phyloP scores from a whole-genome alignment of 2,888 invertebrate genomes.

The Morpho helenor region DNA sequence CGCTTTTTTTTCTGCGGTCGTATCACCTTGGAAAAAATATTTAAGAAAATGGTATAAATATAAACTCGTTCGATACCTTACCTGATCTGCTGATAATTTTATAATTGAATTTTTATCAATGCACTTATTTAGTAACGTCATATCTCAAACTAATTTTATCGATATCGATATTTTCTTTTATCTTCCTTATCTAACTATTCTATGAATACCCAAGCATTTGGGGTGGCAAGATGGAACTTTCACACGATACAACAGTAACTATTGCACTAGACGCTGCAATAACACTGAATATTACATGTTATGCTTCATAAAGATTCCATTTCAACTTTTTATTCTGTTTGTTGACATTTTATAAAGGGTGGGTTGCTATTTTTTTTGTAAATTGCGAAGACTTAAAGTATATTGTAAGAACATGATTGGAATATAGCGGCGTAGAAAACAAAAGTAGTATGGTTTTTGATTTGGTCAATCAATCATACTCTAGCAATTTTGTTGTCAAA shows the following conservation, averaged over 20 bases:
- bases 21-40: too few species aligned
- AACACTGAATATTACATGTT: constrained; percentile 23
- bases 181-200: constrained; percentile 49
- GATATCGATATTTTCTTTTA: constrained; percentile 32
- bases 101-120: too few species aligned
- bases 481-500: constrained; percentile 10
- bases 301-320: constrained; percentile 16
- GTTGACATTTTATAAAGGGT: constrained; percentile 27
- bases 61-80: too few species aligned
- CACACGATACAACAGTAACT: constrained; percentile 53
- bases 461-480: constrained; percentile 5
- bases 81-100: too few species aligned
- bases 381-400: constrained; percentile 1
- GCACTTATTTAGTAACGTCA: background rate
- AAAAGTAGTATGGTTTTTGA: background rate
- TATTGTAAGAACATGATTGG: background rate
- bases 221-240: constrained; percentile 65
- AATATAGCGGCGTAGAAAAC: background rate
- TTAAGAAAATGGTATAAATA: too few species aligned
- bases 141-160: constrained; percentile 8
- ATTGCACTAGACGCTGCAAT: constrained; percentile 23
- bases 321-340: constrained; percentile 23
- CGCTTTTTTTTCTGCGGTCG: too few species aligned
- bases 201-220: constrained; percentile 65
- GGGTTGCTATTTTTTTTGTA: constrained; percentile 2